Evolutionary conservation across 2,888 invertebrate genomes (phyloP).

Genomic region (Lithophane leautieri): DNA sequence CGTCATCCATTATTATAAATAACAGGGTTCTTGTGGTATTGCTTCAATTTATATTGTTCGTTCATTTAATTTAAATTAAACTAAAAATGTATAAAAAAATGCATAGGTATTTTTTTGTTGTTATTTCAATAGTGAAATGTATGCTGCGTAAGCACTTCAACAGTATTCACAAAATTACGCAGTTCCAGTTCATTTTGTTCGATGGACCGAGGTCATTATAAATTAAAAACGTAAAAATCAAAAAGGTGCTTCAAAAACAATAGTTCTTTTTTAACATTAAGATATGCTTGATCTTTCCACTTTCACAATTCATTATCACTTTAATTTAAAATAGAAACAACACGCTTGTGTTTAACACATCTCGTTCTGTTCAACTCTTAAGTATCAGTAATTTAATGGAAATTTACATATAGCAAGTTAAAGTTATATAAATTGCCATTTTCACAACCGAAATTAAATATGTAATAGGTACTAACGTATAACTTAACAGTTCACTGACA

Average conservation of each 20-base stretch:
- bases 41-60: conserved; percentile 25
- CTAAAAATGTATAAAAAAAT: conserved; percentile 31
- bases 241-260: conserved; percentile 58
- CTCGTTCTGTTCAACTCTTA: conserved; percentile 83
- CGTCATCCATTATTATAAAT: conserved; percentile 25
- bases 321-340: conserved; percentile 82
- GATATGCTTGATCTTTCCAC: conserved; percentile 82
- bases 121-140: conserved; percentile 56
- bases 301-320: conserved; percentile 78
- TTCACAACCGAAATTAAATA: conserved; percentile 91
- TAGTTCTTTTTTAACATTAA: conserved; percentile 65
- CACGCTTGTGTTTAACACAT: conserved; percentile 88
- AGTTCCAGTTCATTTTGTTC: conserved; percentile 58
- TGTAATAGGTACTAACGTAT: conserved; percentile 85
- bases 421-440: conserved; percentile 89
- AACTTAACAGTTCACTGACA: conserved; percentile 84
- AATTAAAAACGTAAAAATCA: conserved; percentile 57
- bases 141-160: conserved; percentile 60
- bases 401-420: conserved; percentile 87
- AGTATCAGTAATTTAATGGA: conserved; percentile 83
- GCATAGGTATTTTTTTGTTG: conserved; percentile 40
- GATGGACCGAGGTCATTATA: conserved; percentile 46
- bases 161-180: conserved; percentile 61
- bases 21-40: conserved; percentile 17
- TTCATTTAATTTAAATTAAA: conserved; percentile 36